Percentiles rank a stretch among this genome's conserved stretches.
These are phyloP conservation scores for Isoperla grammatica DNA, from an alignment of 2,888 invertebrate genomes.

Conservation along the genomic window DNA sequence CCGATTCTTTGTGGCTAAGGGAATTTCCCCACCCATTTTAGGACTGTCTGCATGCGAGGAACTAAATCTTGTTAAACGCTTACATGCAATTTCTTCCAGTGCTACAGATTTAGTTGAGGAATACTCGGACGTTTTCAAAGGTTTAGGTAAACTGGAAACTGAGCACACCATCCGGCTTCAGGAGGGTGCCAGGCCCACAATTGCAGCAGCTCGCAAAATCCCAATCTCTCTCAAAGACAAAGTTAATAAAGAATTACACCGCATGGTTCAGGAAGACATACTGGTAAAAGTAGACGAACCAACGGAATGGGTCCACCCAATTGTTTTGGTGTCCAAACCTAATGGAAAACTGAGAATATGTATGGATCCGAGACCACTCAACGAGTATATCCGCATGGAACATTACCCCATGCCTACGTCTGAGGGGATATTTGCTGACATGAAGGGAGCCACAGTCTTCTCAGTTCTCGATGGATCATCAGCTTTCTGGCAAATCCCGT, in stretches of 20 bases:
- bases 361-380: slow-evolving; percentile 13
- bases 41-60: background rate
- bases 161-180: background rate
- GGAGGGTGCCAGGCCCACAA: background rate
- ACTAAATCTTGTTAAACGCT: background rate
- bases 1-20: background rate
- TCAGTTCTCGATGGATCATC: slow-evolving; percentile 22
- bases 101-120: background rate
- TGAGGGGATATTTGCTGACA: background rate
- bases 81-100: background rate
- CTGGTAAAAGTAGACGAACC: slow-evolving; percentile 4
- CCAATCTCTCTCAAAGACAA: background rate
- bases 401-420: slow-evolving; percentile 5
- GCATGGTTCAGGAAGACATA: background rate
- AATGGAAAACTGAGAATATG: slow-evolving; percentile 14
- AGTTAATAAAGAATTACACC: background rate
- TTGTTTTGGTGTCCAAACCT: slow-evolving; percentile 7
- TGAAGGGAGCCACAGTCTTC: background rate
- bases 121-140: background rate
- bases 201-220: background rate
- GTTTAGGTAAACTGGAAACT: background rate
- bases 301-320: slow-evolving; percentile 8
- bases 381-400: background rate
- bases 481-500: slow-evolving; percentile 17
- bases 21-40: background rate